These are phyloP conservation scores for Ranitomeya imitator DNA, from an alignment of 2,113 vertebrate species.

Conservation along the genomic window DNA sequence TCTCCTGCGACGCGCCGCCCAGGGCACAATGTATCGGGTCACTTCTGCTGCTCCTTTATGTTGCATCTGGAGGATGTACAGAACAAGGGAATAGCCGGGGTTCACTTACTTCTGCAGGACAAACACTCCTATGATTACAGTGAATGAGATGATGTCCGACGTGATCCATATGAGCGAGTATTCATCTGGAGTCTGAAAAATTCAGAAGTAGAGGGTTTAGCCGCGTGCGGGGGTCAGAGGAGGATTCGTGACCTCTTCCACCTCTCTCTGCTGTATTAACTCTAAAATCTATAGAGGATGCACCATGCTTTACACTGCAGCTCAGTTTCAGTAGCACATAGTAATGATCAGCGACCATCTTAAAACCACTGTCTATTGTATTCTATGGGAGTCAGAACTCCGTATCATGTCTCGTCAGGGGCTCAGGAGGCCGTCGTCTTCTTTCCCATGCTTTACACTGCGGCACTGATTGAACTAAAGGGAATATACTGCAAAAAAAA, in stretches of 20 bases:
- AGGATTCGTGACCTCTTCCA: not conserved
- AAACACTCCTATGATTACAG: constrained; percentile 86
- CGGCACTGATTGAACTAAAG: not conserved
- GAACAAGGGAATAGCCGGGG: not conserved
- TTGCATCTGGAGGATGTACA: not conserved
- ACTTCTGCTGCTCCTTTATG: no score
- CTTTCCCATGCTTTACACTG: not conserved
- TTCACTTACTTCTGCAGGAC: constrained; percentile 92
- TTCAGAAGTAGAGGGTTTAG: constrained; percentile 41
- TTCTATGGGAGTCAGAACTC: not conserved
- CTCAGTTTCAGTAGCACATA: not conserved
- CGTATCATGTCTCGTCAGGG: not conserved
- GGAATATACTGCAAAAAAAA: not conserved
- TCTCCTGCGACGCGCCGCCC: no score
- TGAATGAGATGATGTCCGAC: constrained; percentile 87
- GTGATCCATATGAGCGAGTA: constrained; percentile 91
- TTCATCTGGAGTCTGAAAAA: constrained; percentile 85
- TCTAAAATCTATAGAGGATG: not conserved
- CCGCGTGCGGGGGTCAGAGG: not conserved
- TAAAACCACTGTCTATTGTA: no score
- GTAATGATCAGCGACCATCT: not conserved
- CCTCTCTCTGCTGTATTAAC: no score
- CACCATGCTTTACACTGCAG: not conserved
- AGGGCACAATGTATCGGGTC: no score
- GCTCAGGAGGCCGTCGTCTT: not conserved